Percentiles rank a stretch among this genome's conserved stretches.
phyloP scores from a whole-genome alignment of 2,113 vertebrate species.

The Solea senegalensis region DNA sequence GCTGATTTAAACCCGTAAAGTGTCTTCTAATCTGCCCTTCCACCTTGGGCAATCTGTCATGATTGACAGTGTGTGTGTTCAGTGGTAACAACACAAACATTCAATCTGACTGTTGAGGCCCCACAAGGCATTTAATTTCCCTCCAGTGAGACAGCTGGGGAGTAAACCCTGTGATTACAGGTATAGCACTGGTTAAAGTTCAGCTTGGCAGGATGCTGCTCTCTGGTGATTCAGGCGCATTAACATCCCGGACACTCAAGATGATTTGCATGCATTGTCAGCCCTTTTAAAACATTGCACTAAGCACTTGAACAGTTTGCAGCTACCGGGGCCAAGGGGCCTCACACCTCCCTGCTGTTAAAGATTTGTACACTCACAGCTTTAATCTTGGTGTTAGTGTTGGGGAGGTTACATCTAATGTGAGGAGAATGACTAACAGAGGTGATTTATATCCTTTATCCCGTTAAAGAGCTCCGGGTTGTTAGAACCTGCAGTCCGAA shows the following conservation, averaged over 20 bases:
- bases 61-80: constrained; percentile 74
- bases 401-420: constrained; percentile 51
- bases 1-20: constrained; percentile 65
- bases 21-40: constrained; percentile 74
- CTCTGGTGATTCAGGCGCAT: constrained; percentile 67
- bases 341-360: constrained; percentile 64
- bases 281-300: constrained; percentile 70
- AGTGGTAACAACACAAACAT: constrained; percentile 74
- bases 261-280: constrained; percentile 77
- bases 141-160: constrained; percentile 64
- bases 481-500: constrained; percentile 12
- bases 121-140: constrained; percentile 65
- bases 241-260: constrained; percentile 71
- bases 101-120: constrained; percentile 63
- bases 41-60: constrained; percentile 68
- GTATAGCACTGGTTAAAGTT: constrained; percentile 68
- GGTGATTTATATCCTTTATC: constrained; percentile 48
- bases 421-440: constrained; percentile 29
- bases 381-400: constrained; percentile 46
- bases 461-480: constrained; percentile 30
- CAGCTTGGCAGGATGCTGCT: constrained; percentile 63
- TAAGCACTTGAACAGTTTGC: constrained; percentile 70
- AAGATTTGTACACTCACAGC: constrained; percentile 61
- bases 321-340: constrained; percentile 62
- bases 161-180: constrained; percentile 72